These are phyloP conservation scores for Aurelia coerulea DNA, from an alignment of 30 jellyfish, hydroid and myxozoan genomes.

Conservation along the genomic window DNA sequence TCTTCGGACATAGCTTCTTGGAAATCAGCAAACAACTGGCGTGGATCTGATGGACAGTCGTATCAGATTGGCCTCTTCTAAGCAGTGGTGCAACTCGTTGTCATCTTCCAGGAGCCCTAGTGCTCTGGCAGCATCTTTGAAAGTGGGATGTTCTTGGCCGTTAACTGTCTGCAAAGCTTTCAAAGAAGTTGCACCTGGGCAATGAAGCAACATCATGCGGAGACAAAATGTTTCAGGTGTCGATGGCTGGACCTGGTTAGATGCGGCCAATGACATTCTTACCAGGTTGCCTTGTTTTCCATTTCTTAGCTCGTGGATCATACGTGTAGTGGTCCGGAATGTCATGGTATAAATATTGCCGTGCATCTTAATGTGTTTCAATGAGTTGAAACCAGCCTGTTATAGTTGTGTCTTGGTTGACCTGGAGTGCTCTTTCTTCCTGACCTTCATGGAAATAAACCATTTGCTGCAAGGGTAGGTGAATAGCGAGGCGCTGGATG, in stretches of 20 bases:
- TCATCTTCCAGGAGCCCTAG: constrained; percentile 33
- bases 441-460: too few relatives aligned
- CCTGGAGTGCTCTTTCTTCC: too few relatives aligned
- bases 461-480: constrained; percentile 1
- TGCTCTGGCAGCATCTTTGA: constrained; percentile 66
- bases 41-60: constrained; percentile 12
- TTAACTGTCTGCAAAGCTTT: constrained; percentile 14
- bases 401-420: constrained; percentile 26
- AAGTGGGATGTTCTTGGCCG: constrained; percentile 40
- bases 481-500: constrained; percentile 60
- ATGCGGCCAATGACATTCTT: not conserved
- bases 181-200: constrained; percentile 37
- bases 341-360: constrained; percentile 7
- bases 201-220: constrained; percentile 30
- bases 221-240: constrained; percentile 33
- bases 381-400: constrained; percentile 56
- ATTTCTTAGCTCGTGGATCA: constrained; percentile 13
- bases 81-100: constrained; percentile 1
- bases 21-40: constrained; percentile 26
- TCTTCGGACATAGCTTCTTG: constrained; percentile 35
- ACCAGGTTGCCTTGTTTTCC: not conserved
- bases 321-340: constrained; percentile 48
- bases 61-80: not conserved
- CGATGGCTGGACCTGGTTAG: constrained; percentile 32
- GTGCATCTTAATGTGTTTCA: not conserved